A percentile compares a stretch with the other conserved stretches of the same genome.
phyloP scores from a whole-genome alignment of 2,888 invertebrate genomes.

The Heliothis peltigera region DNA sequence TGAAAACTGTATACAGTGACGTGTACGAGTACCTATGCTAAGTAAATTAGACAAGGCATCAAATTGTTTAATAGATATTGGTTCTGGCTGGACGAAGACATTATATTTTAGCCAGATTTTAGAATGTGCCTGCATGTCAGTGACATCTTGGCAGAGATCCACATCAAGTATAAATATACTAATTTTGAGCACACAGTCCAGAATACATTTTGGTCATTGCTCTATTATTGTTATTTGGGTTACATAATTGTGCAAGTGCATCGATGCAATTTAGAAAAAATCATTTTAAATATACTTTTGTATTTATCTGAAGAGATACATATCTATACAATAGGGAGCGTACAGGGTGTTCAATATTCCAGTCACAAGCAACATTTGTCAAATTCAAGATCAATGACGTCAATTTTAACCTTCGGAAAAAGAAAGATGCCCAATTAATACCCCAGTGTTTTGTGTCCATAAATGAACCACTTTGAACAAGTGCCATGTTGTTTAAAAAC shows the following conservation, averaged over 20 bases:
- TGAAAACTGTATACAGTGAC: slow-evolving; percentile 6
- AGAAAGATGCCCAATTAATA: slow-evolving; percentile 24
- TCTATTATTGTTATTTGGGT: slow-evolving; percentile 77
- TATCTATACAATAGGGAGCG: background rate
- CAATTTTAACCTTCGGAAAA: slow-evolving; percentile 22
- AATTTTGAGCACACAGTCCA: slow-evolving; percentile 83
- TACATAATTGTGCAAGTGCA: slow-evolving; percentile 62
- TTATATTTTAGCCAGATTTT: slow-evolving; percentile 77
- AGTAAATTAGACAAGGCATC: slow-evolving; percentile 28
- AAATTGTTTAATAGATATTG: slow-evolving; percentile 48
- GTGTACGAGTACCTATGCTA: background rate
- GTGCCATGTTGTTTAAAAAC: slow-evolving; percentile 55
- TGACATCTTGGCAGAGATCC: slow-evolving; percentile 88
- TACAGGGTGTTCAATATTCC: slow-evolving; percentile 14
- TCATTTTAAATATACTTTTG: background rate
- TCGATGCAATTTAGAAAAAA: slow-evolving; percentile 23
- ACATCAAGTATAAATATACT: slow-evolving; percentile 85
- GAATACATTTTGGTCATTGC: slow-evolving; percentile 83
- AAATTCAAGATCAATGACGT: slow-evolving; percentile 35
- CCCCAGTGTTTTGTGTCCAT: slow-evolving; percentile 37
- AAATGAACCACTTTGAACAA: slow-evolving; percentile 59
- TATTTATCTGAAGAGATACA: background rate
- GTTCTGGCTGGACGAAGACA: slow-evolving; percentile 57
- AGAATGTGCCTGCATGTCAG: slow-evolving; percentile 82
- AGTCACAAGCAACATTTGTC: slow-evolving; percentile 27